Evolutionary conservation across 2,888 invertebrate genomes (phyloP), one percentile per base, ranked within the genome.

Genomic region (Tetragonisca angustula): DNA sequence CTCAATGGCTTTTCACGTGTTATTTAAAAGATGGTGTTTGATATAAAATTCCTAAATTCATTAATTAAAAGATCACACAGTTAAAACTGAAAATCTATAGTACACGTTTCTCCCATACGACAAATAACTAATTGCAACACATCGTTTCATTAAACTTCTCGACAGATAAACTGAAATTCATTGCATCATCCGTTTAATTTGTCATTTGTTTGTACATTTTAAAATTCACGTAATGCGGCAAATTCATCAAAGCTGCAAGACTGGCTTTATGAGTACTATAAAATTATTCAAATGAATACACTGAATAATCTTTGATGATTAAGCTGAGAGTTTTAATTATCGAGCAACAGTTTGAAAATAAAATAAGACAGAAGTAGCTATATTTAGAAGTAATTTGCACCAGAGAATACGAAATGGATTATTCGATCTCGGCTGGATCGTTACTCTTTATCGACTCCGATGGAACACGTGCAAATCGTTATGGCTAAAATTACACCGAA

Each of bases 361-460:
- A 73, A 76, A 61, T 21, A 43, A 27, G 24, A 54, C 59, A 56
- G 21, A 52, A 52, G 49, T 24, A 11, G 64, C 19, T 80, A 80
- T 85, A 80, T 68, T 71, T 64, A 77, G 73, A 52, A 21, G n/a
- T 49, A 77, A 85, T 75, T n/a, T 67, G 36, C 21, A 43, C 0
- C 21, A 32, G 50, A 27, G 67, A 43, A 61, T 72, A 79, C 65
- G 43, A 27, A 49, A 36, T 21, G 27, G n/a, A 49, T 69, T 54
- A 69, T 74, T 71, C 32, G 24, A 59, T 43, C 43, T 43, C 2
- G 43, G 43, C 9, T 43, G 43, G 43, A 59, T 56, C 59, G 75
- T 76, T 74, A 52, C n/a, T 56, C 62, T 50, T 84, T 79, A 71
- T 84, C 74, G 73, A 64, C 17, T 17, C 17, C 27, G 73, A 24